Percentiles rank a stretch among this genome's conserved stretches.
Conservation (phyloP, 2,797 vertebrate genomes). For the Syncerus caffer region DNA sequence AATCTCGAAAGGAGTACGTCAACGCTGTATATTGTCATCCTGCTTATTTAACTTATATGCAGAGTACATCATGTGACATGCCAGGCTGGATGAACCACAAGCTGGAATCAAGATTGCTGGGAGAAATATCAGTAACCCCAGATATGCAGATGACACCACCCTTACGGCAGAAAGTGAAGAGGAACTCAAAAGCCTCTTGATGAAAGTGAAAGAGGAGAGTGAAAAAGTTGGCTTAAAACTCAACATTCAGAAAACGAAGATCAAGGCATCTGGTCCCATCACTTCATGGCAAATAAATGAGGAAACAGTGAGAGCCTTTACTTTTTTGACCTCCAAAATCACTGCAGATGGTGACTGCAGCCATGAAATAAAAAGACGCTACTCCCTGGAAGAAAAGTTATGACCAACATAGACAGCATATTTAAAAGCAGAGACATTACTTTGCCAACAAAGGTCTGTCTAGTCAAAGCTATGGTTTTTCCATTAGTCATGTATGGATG, state of each 20-base stretch:
- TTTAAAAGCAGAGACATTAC: not conserved
- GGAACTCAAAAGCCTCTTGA: not conserved
- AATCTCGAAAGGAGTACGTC: not conserved
- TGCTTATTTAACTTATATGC: not conserved
- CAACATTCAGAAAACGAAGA: not conserved
- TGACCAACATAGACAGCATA: not conserved
- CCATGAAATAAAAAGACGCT: not conserved
- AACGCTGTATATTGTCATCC: not conserved
- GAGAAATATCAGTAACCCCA: not conserved
- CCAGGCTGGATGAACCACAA: not conserved
- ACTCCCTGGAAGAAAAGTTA: not conserved
- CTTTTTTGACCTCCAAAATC: not conserved
- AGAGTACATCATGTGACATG: not conserved
- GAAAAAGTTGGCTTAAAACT: not conserved
- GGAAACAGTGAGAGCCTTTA: not conserved
- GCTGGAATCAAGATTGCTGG: not conserved
- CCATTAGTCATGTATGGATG: not conserved
- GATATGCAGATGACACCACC: not conserved
- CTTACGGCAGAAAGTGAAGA: not conserved
- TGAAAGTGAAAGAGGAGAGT: not conserved
- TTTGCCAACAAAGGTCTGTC: not conserved
- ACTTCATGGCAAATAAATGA: not conserved
- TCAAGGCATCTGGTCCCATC: not conserved
- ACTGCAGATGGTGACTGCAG: not conserved
- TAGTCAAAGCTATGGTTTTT: not conserved